Base-by-base conservation (phyloP, 2,888 invertebrate genomes). In the Rotaria macrura region DNA sequence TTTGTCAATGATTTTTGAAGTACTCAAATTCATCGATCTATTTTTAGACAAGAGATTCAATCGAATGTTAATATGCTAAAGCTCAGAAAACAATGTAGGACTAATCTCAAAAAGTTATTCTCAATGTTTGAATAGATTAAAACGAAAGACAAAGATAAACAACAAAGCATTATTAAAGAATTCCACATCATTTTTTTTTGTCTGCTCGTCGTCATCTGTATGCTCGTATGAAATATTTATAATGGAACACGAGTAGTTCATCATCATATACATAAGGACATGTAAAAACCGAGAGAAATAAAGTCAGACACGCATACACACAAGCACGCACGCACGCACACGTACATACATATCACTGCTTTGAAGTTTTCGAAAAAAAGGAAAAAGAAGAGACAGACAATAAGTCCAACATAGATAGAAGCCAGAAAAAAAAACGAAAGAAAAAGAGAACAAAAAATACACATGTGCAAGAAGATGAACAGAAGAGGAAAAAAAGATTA, bases 221-320 rank as follows among this genome's bases (percentile, higher is more conserved):
- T 65, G 34, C 65, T 65, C 65, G 65, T 29, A 65, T 65, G 65
- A 65, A 65, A 65, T 65, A 65, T 65, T 65, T 65, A 34, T 65
- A 65, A 65, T 65, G 65, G 34, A 34, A 65, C 65, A 65, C 65
- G 34, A 65, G 65, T 34, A 34, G 14, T 34, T 65, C 29, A 65
- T 65, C 65, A 65, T 65, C 65, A 65, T 29, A 65, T 34, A 65
- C 65, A 65, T 17, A 17, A 65, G 65, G 17, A 34, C 65, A 65
- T 65, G 65, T 65, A 65, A 65, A 65, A 65, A 65, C 65, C 65
- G 65, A 65, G 65, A 65, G 65, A 65, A 65, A 65, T 65, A 34
- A 65, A 65, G 65, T 65, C 65, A 65, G 65, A 65, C 65, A 65
- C 57, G 6, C 57, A 47, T 6, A 57, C 29, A 29, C 65, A 34